Percentiles rank a stretch among this genome's conserved stretches.
These are phyloP conservation scores for Alfaro cultratus DNA, from an alignment of 2,797 vertebrate species.

Conservation along the genomic window DNA sequence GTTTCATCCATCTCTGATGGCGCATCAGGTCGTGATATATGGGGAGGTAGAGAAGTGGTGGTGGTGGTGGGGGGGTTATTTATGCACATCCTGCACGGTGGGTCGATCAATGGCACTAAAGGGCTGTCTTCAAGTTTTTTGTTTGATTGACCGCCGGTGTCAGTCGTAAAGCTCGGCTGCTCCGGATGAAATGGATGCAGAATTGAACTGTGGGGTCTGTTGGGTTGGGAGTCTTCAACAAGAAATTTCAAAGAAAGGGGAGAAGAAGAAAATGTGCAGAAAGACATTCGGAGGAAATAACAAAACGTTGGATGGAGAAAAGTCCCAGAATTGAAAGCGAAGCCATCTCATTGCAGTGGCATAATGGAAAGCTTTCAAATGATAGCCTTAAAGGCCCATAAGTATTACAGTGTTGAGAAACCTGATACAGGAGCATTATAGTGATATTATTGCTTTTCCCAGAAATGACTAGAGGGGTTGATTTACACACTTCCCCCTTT, in stretches of 20 bases:
- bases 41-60: not conserved
- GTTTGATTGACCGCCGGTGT: conserved; percentile 58
- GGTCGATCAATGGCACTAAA: conserved; percentile 67
- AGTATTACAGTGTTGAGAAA: conserved; percentile 31
- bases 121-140: conserved; percentile 41
- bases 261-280: not conserved
- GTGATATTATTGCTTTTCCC: conserved; percentile 33
- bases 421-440: conserved; percentile 33
- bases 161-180: conserved; percentile 52
- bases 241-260: not conserved
- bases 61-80: conserved; percentile 33
- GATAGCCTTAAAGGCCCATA: conserved; percentile 21
- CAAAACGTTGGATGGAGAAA: not conserved
- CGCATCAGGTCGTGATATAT: conserved; percentile 61
- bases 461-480: conserved; percentile 30
- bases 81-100: conserved; percentile 65
- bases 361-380: conserved; percentile 26
- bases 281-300: not conserved
- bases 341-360: not conserved
- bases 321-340: conserved; percentile 12
- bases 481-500: conserved; percentile 44
- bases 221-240: not conserved
- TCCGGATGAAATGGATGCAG: conserved; percentile 36
- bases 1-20: conserved; percentile 70
- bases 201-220: not conserved